Evolutionary conservation across 2,888 invertebrate species (phyloP).

Genomic region (Mechanitis messenoides): DNA sequence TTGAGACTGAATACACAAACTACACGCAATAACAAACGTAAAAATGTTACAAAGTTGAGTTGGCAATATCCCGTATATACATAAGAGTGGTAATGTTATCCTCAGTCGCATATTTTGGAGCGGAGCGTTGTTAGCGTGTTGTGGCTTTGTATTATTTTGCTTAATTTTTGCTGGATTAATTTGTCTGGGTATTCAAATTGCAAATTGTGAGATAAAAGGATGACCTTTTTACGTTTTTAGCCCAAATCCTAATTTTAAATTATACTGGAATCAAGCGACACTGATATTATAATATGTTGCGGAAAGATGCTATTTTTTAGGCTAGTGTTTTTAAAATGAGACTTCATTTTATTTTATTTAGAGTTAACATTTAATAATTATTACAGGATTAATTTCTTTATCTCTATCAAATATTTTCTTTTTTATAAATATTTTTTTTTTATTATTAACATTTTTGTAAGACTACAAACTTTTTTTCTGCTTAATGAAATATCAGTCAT

Average conservation of each 20-base stretch:
- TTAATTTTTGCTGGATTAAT: constrained; percentile 68
- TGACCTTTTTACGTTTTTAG: constrained; percentile 54
- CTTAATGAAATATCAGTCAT: no score
- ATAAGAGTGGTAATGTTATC: constrained; percentile 43
- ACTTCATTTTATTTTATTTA: no score
- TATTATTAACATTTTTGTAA: no score
- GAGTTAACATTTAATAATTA: no score
- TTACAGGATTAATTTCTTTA: not conserved
- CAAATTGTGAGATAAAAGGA: constrained; percentile 68
- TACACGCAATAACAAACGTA: constrained; percentile 33
- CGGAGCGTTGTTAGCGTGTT: constrained; percentile 49
- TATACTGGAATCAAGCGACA: constrained; percentile 15
- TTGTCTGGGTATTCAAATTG: constrained; percentile 74
- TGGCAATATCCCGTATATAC: constrained; percentile 33
- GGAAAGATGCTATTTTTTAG: constrained; percentile 1
- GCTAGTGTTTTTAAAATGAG: not conserved
- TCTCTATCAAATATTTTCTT: not conserved
- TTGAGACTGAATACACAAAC: constrained; percentile 21
- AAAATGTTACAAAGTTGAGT: constrained; percentile 39
- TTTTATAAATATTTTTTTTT: no score
- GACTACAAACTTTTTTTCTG: no score
- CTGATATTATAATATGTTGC: constrained; percentile 18
- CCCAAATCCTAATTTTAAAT: constrained; percentile 34
- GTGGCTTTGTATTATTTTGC: constrained; percentile 60
- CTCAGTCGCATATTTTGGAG: constrained; percentile 58